Evolutionary conservation across 2,888 invertebrate genomes (phyloP).

Genomic region (Lobophora halterata): DNA sequence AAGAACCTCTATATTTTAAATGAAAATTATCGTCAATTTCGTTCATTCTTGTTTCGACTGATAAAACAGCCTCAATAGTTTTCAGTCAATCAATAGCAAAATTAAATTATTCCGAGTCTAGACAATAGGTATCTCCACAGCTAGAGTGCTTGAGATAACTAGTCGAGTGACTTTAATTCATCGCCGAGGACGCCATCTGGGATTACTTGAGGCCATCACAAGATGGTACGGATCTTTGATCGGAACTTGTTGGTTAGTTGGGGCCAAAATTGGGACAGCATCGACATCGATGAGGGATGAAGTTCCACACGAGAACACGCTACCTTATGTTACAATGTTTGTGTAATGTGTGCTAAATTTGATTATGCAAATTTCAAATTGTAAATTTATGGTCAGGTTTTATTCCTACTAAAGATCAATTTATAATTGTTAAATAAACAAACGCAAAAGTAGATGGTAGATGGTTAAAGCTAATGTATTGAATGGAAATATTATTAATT

Average conservation of each 20-base stretch:
- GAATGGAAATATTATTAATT: too few species aligned
- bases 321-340: constrained; percentile 23
- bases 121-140: constrained; percentile 41
- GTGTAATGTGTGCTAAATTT: constrained; percentile 9
- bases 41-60: too few species aligned
- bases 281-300: constrained; percentile 26
- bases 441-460: too few species aligned
- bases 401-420: background rate
- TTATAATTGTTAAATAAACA: too few species aligned
- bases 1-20: too few species aligned
- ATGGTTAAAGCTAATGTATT: too few species aligned
- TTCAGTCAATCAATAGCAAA: constrained; percentile 33
- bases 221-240: constrained; percentile 51
- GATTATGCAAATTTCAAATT: background rate
- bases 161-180: constrained; percentile 63
- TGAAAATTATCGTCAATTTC: too few species aligned
- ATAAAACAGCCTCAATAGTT: too few species aligned
- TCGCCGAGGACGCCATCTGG: constrained; percentile 60
- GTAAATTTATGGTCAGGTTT: background rate
- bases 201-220: constrained; percentile 63
- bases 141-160: constrained; percentile 44
- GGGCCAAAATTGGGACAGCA: constrained; percentile 27
- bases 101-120: constrained; percentile 31
- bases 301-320: constrained; percentile 22
- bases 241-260: constrained; percentile 50